Conservation (phyloP, 2,797 vertebrate genomes). For the Botia almorhae region DNA sequence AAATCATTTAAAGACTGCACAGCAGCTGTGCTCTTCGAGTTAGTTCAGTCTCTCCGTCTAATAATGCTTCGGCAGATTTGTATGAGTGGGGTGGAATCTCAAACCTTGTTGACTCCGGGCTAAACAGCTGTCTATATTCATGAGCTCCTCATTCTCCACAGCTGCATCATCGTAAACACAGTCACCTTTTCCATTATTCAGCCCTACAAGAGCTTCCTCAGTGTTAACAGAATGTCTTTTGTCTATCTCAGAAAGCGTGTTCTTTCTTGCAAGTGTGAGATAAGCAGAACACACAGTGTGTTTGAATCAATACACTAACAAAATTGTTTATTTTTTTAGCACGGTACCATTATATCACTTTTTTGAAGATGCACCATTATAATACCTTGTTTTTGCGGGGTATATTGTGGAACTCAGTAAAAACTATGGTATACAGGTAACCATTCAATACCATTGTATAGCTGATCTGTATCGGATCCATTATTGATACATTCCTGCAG, state of each 20-base stretch:
- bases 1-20: constrained; percentile 12
- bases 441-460: background rate
- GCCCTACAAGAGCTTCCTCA: constrained; percentile 23
- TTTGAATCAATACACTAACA: background rate
- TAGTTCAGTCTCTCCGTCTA: constrained; percentile 44
- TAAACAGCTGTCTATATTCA: constrained; percentile 67
- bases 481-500: background rate
- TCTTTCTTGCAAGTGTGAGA: constrained; percentile 1
- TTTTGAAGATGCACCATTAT: no score
- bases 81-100: constrained; percentile 39
- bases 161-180: constrained; percentile 43
- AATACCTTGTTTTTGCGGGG: no score
- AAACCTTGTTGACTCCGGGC: constrained; percentile 47
- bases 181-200: constrained; percentile 55
- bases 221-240: constrained; percentile 41
- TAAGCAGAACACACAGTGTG: constrained; percentile 24
- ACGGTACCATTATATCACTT: no score
- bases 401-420: background rate
- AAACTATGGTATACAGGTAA: background rate
- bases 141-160: constrained; percentile 50
- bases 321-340: no score
- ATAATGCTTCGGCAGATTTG: constrained; percentile 47
- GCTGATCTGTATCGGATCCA: background rate
- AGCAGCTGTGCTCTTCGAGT: constrained; percentile 23
- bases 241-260: constrained; percentile 13